Conservation (phyloP, 2,113 vertebrate genomes). For the Pachypanchax playfairii region DNA sequence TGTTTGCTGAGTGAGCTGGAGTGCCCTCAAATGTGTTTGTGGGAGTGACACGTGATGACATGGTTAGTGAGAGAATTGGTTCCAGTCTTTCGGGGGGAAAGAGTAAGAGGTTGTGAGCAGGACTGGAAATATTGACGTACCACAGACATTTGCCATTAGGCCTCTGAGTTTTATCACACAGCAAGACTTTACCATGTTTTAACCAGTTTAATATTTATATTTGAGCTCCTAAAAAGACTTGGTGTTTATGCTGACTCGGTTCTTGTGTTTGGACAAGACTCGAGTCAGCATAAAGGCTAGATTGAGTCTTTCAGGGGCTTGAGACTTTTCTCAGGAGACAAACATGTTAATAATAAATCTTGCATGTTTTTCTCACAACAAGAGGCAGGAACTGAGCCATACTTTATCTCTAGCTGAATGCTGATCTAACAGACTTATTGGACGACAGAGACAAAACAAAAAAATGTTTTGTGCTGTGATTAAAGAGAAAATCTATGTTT, state of each 20-base stretch:
- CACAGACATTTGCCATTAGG: conserved; percentile 70
- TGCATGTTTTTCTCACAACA: conserved; percentile 48
- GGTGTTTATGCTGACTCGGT: conserved; percentile 23
- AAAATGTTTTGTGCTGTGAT: conserved; percentile 55
- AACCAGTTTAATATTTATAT: conserved; percentile 27
- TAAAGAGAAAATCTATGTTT: not conserved
- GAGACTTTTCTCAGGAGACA: conserved; percentile 40
- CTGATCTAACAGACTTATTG: conserved; percentile 35
- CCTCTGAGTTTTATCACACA: conserved; percentile 24
- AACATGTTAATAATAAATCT: conserved; percentile 54
- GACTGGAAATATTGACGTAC: conserved; percentile 49
- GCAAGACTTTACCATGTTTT: conserved; percentile 17
- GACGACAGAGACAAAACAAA: conserved; percentile 40
- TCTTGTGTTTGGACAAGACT: conserved; percentile 20
- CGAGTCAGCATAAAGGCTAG: conserved; percentile 27
- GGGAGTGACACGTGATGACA: conserved; percentile 63
- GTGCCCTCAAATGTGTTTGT: conserved; percentile 53
- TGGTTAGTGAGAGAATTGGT: conserved; percentile 39
- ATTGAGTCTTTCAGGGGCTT: conserved; percentile 37
- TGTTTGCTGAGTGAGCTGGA: conserved; percentile 64
- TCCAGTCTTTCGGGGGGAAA: conserved; percentile 49
- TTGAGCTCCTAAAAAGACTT: conserved; percentile 22
- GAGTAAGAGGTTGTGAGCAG: conserved; percentile 10
- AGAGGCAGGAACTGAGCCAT: conserved; percentile 31
- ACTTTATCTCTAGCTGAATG: conserved; percentile 37